These are phyloP conservation scores for Spodoptera picta DNA, from an alignment of 2,888 invertebrate genomes.

Conservation along the genomic window DNA sequence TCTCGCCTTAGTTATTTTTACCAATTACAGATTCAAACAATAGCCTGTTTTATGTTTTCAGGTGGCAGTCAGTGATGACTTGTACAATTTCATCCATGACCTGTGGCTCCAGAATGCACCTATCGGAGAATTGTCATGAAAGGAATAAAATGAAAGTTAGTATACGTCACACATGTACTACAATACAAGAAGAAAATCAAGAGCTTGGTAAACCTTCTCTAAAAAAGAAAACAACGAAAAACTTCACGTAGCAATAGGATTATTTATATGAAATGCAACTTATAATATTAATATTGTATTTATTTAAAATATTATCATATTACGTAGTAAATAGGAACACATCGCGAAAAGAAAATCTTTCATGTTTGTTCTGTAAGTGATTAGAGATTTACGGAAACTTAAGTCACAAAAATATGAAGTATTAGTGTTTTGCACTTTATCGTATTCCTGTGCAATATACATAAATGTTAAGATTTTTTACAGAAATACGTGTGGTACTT, in stretches of 20 bases:
- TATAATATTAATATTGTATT: conserved; percentile 14
- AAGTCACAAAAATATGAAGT: not conserved
- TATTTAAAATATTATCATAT: conserved; percentile 16
- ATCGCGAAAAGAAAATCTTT: conserved; percentile 22
- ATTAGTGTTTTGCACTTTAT: no score
- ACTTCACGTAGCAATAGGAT: conserved; percentile 18
- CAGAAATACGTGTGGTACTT: no score
- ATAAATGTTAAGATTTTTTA: no score
- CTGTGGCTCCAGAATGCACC: conserved; percentile 99
- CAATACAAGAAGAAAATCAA: conserved; percentile 25
- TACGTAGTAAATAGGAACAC: conserved; percentile 10
- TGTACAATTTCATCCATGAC: conserved; percentile 98
- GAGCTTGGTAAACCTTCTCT: conserved; percentile 31
- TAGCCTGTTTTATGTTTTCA: conserved; percentile 68
- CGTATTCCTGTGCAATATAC: no score
- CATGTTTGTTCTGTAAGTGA: conserved; percentile 1
- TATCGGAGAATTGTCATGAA: conserved; percentile 97
- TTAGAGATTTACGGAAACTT: not conserved
- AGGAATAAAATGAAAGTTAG: conserved; percentile 30
- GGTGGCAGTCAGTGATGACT: conserved; percentile 97
- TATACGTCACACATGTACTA: conserved; percentile 18
- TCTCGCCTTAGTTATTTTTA: no score
- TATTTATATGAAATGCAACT: conserved; percentile 30
- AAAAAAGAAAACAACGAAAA: conserved; percentile 36
- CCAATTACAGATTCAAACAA: no score